Conservation (phyloP, 2,888 invertebrate species). For the Clanis bilineata region DNA sequence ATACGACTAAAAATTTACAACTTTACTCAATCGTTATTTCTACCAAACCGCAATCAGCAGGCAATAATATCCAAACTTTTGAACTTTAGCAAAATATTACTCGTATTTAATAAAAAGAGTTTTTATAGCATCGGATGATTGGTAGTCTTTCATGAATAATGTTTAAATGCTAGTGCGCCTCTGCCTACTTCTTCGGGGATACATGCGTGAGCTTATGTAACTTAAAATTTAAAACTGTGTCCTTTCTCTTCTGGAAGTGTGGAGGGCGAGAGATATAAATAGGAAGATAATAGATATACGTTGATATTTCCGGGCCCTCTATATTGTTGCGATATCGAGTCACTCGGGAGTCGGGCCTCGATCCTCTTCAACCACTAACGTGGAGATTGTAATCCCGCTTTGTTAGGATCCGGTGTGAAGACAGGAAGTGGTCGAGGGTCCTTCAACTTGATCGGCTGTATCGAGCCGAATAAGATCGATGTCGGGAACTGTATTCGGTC, state of each 20-base stretch:
- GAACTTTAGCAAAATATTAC: neutral
- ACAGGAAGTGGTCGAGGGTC: slow-evolving; percentile 49
- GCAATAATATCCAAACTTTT: slow-evolving; percentile 5
- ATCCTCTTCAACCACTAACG: slow-evolving; percentile 53
- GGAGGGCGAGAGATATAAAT: slow-evolving; percentile 31
- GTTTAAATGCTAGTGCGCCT: no score
- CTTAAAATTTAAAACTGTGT: no score
- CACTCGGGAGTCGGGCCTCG: slow-evolving; percentile 50
- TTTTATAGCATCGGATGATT: neutral
- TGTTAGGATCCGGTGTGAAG: slow-evolving; percentile 49
- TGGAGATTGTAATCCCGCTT: slow-evolving; percentile 63
- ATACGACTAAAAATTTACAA: slow-evolving; percentile 43
- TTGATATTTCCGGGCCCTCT: slow-evolving; percentile 58
- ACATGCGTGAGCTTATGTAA: no score
- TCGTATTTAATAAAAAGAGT: neutral
- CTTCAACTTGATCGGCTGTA: slow-evolving; percentile 26
- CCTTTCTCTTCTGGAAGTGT: slow-evolving; percentile 32
- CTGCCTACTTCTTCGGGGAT: no score
- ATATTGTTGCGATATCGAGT: slow-evolving; percentile 51
- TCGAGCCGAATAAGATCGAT: neutral
- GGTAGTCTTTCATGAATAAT: neutral
- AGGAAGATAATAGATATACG: slow-evolving; percentile 47
- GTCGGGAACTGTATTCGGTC: neutral
- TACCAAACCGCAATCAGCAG: slow-evolving; percentile 4
- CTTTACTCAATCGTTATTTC: slow-evolving; percentile 1